phyloP scores from a whole-genome alignment of 2,888 invertebrate species.

The Spodoptera picta region DNA sequence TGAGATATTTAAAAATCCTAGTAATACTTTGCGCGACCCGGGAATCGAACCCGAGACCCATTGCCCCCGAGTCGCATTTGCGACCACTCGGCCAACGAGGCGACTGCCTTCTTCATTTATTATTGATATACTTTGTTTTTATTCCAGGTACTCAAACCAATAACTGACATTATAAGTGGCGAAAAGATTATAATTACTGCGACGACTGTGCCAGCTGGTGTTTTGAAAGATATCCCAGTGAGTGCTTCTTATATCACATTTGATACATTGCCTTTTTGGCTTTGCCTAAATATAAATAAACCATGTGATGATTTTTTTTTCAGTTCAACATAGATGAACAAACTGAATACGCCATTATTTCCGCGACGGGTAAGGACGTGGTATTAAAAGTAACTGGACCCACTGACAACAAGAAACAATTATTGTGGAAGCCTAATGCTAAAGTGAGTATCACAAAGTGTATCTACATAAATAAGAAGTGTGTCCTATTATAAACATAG shows the following conservation, averaged over 20 bases:
- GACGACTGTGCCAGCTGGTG: conserved; percentile 11
- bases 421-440: conserved; percentile 38
- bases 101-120: no score
- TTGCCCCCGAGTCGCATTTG: no score
- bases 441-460: conserved; percentile 34
- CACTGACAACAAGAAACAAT: not conserved
- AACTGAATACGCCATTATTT: conserved; percentile 50
- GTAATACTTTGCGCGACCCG: no score
- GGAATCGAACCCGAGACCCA: no score
- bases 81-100: no score
- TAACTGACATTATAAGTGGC: conserved; percentile 42
- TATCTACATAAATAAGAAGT: no score
- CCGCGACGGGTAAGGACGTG: conserved; percentile 39
- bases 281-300: no score
- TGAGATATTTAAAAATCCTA: no score
- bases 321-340: conserved; percentile 49
- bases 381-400: conserved; percentile 30
- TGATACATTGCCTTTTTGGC: no score
- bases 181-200: conserved; percentile 31
- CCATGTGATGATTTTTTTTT: conserved; percentile 1
- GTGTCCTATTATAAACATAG: no score
- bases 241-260: conserved; percentile 13
- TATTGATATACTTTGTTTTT: no score
- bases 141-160: conserved; percentile 42
- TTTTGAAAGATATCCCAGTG: conserved; percentile 28